Percentiles rank a stretch among this genome's conserved stretches.
Conservation (phyloP, 2,113 vertebrate species). For the Protobothrops flavoviridis region DNA sequence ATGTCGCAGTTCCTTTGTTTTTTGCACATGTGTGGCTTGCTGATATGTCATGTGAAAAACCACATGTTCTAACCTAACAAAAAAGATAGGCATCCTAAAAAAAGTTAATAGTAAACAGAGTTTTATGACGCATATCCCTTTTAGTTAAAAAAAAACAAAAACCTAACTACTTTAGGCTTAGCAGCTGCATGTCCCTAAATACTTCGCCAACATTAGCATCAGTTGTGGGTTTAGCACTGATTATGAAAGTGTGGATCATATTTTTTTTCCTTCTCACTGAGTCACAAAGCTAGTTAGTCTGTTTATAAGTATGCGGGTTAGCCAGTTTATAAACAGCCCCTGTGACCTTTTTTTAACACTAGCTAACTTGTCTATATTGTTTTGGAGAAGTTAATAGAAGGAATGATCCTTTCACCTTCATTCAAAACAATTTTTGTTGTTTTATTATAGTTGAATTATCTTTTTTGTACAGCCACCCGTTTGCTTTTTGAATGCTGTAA, state of each 20-base stretch:
- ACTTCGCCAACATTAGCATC: slow-evolving; percentile 32
- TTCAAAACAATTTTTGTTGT: not conserved
- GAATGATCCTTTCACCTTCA: not conserved
- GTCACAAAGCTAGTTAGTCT: not conserved
- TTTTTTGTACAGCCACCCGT: not conserved
- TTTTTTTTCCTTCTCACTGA: not conserved
- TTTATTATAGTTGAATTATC: not conserved
- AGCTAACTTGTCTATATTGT: not conserved
- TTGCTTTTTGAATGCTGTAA: slow-evolving; percentile 2
- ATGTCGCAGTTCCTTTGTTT: slow-evolving; percentile 49
- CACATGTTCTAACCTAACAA: slow-evolving; percentile 43
- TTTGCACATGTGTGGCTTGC: slow-evolving; percentile 62
- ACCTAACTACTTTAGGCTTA: slow-evolving; percentile 1
- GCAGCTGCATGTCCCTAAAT: not conserved
- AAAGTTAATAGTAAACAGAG: slow-evolving; percentile 59
- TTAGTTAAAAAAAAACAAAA: not conserved
- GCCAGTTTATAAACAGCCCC: not conserved
- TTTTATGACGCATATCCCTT: slow-evolving; percentile 52
- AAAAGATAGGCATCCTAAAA: slow-evolving; percentile 46
- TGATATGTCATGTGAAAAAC: slow-evolving; percentile 57
- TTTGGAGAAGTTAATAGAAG: not conserved
- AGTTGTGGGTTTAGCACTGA: slow-evolving; percentile 42
- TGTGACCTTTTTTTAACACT: not conserved
- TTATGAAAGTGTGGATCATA: not conserved
- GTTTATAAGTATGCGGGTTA: slow-evolving; percentile 7